phyloP scores from a whole-genome alignment of 2,113 vertebrate genomes.

The Brachyhypopomus gauderio region DNA sequence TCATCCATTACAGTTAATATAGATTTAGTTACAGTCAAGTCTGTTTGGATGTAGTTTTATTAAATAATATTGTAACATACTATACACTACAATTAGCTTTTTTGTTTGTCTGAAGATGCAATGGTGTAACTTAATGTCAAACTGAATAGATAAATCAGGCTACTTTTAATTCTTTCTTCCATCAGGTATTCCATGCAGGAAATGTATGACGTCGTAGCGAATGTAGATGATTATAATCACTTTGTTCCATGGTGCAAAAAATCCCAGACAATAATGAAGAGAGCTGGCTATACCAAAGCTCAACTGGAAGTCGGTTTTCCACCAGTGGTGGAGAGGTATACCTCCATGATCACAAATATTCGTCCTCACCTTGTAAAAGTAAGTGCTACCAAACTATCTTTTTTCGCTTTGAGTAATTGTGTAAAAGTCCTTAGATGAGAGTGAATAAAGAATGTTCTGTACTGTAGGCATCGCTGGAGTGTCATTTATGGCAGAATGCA shows the following conservation, averaged over 20 bases:
- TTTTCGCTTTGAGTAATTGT: not conserved
- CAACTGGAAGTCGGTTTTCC: slow-evolving; percentile 93
- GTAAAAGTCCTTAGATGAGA: not conserved
- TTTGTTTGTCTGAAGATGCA: too few species aligned
- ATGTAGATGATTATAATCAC: slow-evolving; percentile 90
- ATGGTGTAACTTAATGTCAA: too few species aligned
- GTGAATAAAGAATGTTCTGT: not conserved
- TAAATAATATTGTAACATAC: too few species aligned
- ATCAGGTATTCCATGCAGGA: slow-evolving; percentile 92
- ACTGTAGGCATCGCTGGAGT: not conserved
- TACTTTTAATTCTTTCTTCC: not conserved
- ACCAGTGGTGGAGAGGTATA: slow-evolving; percentile 88
- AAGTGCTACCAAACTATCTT: slow-evolving; percentile 41
- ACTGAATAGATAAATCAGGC: not conserved
- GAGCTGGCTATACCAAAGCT: slow-evolving; percentile 85
- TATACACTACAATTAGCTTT: too few species aligned
- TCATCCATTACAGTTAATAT: not conserved
- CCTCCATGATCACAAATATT: slow-evolving; percentile 88
- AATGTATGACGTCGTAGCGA: slow-evolving; percentile 92
- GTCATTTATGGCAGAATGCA: not conserved
- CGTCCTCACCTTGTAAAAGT: slow-evolving; percentile 94
- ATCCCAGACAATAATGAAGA: slow-evolving; percentile 84
- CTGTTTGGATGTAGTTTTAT: too few species aligned
- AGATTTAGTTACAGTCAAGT: too few species aligned
- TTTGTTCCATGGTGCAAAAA: slow-evolving; percentile 97